Percentiles rank a stretch among this genome's conserved stretches.
Evolutionary conservation across 2,888 invertebrate genomes (phyloP).

Genomic region (Ophion obscuratus): DNA sequence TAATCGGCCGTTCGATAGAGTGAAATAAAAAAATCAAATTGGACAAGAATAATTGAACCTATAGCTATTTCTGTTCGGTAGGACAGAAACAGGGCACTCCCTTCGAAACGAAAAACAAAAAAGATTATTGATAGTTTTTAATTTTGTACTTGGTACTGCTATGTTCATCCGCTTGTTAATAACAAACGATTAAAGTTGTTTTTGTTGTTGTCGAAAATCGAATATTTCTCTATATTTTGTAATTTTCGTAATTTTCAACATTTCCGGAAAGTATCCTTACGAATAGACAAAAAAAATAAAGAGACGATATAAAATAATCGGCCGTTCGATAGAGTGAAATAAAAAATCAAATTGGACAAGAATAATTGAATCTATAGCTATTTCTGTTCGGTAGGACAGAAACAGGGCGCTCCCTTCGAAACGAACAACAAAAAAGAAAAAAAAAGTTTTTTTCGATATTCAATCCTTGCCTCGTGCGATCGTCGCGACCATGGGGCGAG

Average conservation of each 20-base stretch:
- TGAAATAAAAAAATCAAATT: neutral
- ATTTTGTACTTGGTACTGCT: too few relatives aligned
- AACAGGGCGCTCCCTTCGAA: neutral
- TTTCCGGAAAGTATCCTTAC: too few relatives aligned
- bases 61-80: neutral
- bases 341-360: neutral
- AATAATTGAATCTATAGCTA: neutral
- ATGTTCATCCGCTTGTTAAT: too few relatives aligned
- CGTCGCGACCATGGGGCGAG: constrained; percentile 42
- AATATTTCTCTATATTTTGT: too few relatives aligned
- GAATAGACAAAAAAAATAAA: too few relatives aligned
- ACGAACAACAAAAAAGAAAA: too few relatives aligned
- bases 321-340: neutral
- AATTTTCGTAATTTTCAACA: too few relatives aligned
- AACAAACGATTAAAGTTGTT: too few relatives aligned
- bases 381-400: neutral
- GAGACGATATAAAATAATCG: too few relatives aligned
- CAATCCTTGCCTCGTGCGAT: constrained; percentile 39
- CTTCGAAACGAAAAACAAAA: neutral
- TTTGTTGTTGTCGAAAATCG: too few relatives aligned
- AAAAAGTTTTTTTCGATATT: constrained; percentile 62
- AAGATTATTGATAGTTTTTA: too few relatives aligned
- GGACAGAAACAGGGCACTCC: neutral
- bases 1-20: too few relatives aligned
- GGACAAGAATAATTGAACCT: neutral